These are phyloP conservation scores for Callyntrura sp. DNA, from an alignment of 2,888 invertebrate species.

Conservation along the genomic window DNA sequence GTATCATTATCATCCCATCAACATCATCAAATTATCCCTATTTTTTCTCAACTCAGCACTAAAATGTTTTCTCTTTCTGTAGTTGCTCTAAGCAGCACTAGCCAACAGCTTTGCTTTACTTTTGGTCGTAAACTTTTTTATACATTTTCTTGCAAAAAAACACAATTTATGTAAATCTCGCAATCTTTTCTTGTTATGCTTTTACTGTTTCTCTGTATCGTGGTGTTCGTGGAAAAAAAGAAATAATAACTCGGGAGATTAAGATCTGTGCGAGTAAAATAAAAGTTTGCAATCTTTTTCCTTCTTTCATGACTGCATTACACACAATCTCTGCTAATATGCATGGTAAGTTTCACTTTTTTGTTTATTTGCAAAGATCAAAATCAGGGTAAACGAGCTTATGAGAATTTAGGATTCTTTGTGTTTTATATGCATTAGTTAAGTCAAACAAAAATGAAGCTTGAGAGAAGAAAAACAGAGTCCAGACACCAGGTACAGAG, in stretches of 20 bases:
- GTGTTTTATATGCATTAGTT: not conserved
- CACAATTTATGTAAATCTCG: constrained; percentile 13
- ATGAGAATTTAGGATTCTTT: not conserved
- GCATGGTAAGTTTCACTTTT: constrained; percentile 10
- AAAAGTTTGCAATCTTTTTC: constrained; percentile 28
- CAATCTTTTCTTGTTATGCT: too few relatives aligned
- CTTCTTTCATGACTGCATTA: not conserved
- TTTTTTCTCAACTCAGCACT: too few relatives aligned
- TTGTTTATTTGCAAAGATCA: constrained; percentile 24
- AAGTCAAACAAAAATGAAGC: not conserved
- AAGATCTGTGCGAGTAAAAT: constrained; percentile 6
- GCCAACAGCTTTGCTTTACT: not conserved
- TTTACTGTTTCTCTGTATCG: too few relatives aligned
- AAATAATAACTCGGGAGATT: constrained; percentile 11
- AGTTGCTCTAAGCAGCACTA: not conserved
- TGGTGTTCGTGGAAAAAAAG: constrained; percentile 8
- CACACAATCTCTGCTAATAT: too few relatives aligned
- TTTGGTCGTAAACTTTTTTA: not conserved
- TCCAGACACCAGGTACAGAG: constrained; percentile 24
- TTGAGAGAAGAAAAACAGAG: too few relatives aligned
- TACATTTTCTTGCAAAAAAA: constrained; percentile 24
- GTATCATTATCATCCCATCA: constrained; percentile 31
- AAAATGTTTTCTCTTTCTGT: constrained; percentile 27
- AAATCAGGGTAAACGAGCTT: constrained; percentile 12
- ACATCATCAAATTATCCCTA: not conserved